Evolutionary conservation across 2,797 vertebrate genomes (phyloP).

Genomic region (Hydrocynus forskahlii): DNA sequence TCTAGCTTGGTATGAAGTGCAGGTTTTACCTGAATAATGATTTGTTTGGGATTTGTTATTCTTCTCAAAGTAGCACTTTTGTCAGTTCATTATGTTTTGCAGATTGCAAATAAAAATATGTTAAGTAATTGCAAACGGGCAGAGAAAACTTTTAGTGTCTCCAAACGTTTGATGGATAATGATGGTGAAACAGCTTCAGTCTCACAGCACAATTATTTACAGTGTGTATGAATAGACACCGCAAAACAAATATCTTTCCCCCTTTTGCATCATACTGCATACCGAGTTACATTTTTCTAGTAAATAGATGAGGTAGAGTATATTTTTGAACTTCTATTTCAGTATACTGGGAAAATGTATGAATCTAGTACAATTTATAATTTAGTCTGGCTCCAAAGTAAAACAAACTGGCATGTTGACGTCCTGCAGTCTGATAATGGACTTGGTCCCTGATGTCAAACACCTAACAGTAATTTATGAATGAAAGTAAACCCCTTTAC

Average conservation of each 20-base stretch:
- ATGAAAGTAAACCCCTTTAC: neutral
- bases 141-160: neutral
- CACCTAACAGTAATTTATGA: neutral
- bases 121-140: neutral
- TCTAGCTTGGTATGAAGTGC: neutral
- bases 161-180: neutral
- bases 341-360: neutral
- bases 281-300: neutral
- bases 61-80: neutral
- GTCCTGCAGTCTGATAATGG: neutral
- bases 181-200: neutral
- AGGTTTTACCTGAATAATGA: neutral
- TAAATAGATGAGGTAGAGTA: neutral
- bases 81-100: neutral
- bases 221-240: neutral
- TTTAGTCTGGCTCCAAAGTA: neutral
- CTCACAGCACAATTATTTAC: neutral
- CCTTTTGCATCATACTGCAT: slow-evolving; percentile 8
- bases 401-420: neutral
- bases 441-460: neutral
- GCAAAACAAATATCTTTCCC: neutral
- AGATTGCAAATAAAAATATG: neutral
- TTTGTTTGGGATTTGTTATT: neutral
- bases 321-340: neutral
- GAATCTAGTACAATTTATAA: neutral